A percentile compares a stretch with the other conserved stretches of the same genome.
Conservation (phyloP, 1,140 invertebrate species). For the Riptortus pedestris region DNA sequence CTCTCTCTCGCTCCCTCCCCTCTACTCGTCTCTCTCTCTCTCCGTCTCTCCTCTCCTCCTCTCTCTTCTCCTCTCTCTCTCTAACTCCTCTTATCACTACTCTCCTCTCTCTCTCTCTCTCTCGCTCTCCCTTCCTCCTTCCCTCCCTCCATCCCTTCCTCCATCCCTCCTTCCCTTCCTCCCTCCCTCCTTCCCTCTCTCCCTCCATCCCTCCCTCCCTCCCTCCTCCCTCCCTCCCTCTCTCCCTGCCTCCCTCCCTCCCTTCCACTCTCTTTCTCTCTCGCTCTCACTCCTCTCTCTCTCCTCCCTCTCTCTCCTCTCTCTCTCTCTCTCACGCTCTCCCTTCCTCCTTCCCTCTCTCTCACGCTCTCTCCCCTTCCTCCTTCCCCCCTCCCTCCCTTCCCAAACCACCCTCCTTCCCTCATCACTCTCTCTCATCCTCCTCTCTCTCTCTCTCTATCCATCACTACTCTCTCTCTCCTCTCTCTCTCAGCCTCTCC, state of each 20-base stretch:
- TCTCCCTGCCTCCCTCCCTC: too few relatives aligned
- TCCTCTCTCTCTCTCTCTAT: neutral
- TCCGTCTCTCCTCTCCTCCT: neutral
- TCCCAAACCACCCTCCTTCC: neutral
- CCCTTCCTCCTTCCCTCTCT: too few relatives aligned
- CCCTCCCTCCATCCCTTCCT: too few relatives aligned
- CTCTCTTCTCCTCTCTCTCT: neutral
- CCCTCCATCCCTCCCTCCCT: neutral
- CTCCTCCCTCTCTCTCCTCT: neutral
- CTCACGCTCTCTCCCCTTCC: neutral
- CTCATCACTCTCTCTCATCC: neutral
- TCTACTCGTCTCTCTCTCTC: neutral
- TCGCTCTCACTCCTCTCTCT: neutral
- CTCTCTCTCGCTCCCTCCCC: neutral
- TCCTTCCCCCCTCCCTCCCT: neutral
- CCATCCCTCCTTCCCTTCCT: too few relatives aligned
- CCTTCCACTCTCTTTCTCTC: too few relatives aligned
- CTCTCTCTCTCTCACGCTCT: too few relatives aligned
- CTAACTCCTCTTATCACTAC: neutral
- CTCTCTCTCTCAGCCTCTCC: too few relatives aligned
- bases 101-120: neutral
- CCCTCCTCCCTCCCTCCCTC: neutral
- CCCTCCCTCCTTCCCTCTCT: too few relatives aligned
- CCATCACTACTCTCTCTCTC: too few relatives aligned
- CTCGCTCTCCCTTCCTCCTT: too few relatives aligned